Conservation (phyloP, 2,888 invertebrate species). For the Drosophila robusta region DNA sequence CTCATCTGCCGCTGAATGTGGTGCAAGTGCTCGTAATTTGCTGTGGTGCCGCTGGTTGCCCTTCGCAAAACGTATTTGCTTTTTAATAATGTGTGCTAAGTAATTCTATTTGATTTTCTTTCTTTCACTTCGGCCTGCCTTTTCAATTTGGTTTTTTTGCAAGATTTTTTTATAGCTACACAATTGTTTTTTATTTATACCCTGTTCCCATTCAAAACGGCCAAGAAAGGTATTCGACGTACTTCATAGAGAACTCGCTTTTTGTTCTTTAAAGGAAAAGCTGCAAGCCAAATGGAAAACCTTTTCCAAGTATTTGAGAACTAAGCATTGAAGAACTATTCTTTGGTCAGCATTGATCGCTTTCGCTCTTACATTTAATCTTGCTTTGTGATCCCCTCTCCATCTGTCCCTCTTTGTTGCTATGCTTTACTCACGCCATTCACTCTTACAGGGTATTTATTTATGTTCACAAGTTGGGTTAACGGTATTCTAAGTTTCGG, state of each 20-base stretch:
- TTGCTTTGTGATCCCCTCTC: too few species aligned
- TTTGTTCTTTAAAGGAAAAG: too few species aligned
- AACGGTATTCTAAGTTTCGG: too few species aligned
- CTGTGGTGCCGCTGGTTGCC: constrained; percentile 5
- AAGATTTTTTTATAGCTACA: constrained; percentile 15
- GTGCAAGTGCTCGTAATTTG: constrained; percentile 47
- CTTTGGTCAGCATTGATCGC: too few species aligned
- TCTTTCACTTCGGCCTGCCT: constrained; percentile 5
- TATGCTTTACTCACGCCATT: too few species aligned
- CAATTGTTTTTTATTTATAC: constrained; percentile 2
- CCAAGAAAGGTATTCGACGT: background rate
- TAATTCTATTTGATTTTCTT: constrained; percentile 54
- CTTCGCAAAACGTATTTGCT: constrained; percentile 36
- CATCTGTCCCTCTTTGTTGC: too few species aligned
- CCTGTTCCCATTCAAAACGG: background rate
- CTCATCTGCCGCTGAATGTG: constrained; percentile 22
- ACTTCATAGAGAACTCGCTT: background rate
- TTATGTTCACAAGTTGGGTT: too few species aligned
- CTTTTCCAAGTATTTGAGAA: too few species aligned
- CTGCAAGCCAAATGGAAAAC: too few species aligned
- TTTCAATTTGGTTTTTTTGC: constrained; percentile 21
- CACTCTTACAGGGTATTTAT: too few species aligned
- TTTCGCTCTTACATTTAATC: too few species aligned
- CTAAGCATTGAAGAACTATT: too few species aligned
- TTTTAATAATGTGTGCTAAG: constrained; percentile 61